These are phyloP conservation scores for Ectemnius lituratus DNA, from an alignment of 2,888 invertebrate species.

Conservation along the genomic window DNA sequence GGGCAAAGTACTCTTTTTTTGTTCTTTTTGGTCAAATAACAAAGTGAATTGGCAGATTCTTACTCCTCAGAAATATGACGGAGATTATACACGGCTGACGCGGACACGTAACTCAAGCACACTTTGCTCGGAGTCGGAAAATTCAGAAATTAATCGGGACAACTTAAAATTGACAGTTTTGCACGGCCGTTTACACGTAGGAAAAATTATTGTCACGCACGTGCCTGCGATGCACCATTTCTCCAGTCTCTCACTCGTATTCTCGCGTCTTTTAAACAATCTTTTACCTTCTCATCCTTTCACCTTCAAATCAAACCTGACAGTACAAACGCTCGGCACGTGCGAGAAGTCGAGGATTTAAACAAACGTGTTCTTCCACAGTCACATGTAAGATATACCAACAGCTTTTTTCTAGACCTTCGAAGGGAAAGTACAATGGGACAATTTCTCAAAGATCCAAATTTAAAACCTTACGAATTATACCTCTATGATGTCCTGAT, in stretches of 20 bases:
- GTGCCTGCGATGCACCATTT: conserved; percentile 17
- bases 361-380: conserved; percentile 37
- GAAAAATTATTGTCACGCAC: conserved; percentile 54
- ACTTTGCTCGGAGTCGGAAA: background rate
- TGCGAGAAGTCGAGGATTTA: conserved; percentile 39
- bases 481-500: too few relatives aligned
- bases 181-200: conserved; percentile 30
- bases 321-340: conserved; percentile 28
- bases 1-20: too few relatives aligned
- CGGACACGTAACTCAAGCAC: conserved; percentile 21
- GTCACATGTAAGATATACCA: background rate
- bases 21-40: background rate
- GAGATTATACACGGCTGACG: background rate
- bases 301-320: background rate
- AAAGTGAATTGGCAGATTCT: background rate
- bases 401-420: too few relatives aligned
- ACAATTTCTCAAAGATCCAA: too few relatives aligned
- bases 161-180: conserved; percentile 20
- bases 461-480: too few relatives aligned
- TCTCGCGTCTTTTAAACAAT: background rate
- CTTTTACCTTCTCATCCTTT: background rate
- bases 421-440: too few relatives aligned
- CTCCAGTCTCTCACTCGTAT: background rate
- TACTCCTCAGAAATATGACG: too few relatives aligned
- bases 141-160: conserved; percentile 14